Percentiles rank a stretch among this genome's conserved stretches.
Conservation (phyloP, 53 echinoderm and acorn worm species). For the Luidia sarsii region DNA sequence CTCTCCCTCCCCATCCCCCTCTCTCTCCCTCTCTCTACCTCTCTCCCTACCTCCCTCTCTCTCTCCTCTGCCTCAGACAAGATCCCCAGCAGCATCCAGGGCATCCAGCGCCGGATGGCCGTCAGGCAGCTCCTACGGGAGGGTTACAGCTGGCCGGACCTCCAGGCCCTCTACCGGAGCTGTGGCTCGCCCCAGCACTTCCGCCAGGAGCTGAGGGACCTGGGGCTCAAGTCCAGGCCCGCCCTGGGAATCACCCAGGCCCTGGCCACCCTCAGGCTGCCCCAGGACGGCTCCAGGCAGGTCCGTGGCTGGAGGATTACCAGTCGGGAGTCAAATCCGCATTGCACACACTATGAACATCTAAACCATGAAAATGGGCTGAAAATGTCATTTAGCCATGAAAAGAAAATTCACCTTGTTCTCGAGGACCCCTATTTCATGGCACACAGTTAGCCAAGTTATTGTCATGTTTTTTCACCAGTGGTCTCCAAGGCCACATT, state of each 20-base stretch:
- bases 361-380: no score
- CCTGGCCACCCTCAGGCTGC: constrained; percentile 52
- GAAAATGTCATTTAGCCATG: no score
- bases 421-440: neutral
- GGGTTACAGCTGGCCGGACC: constrained; percentile 61
- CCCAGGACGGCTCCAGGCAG: constrained; percentile 68
- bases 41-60: no score
- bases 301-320: constrained; percentile 16
- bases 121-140: constrained; percentile 52
- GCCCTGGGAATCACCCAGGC: constrained; percentile 42
- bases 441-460: neutral
- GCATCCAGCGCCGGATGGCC: constrained; percentile 59
- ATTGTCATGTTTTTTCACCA: no score
- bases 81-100: constrained; percentile 43
- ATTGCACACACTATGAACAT: neutral
- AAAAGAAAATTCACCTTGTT: no score
- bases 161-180: constrained; percentile 50
- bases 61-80: no score
- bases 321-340: neutral
- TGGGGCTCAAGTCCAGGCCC: constrained; percentile 42
- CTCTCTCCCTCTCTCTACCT: no score
- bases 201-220: constrained; percentile 67
- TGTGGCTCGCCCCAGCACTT: constrained; percentile 65
- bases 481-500: no score
- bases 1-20: no score